phyloP scores from a whole-genome alignment of 2,113 vertebrate species.

The Edolisoma coerulescens region DNA sequence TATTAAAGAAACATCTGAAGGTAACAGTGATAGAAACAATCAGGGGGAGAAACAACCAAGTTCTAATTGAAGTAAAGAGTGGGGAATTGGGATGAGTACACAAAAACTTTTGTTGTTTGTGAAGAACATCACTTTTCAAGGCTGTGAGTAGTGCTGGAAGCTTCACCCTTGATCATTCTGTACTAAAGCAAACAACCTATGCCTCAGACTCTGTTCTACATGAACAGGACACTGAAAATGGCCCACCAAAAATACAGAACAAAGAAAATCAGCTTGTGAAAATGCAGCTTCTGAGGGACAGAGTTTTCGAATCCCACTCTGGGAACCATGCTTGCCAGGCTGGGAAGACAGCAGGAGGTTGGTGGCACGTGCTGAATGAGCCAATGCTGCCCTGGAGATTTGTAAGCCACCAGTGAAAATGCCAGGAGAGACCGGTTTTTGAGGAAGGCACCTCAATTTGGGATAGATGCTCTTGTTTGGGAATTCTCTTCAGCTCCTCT shows the following conservation, averaged over 20 bases:
- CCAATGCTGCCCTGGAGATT: not conserved
- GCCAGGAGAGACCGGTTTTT: not conserved
- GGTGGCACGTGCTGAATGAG: not conserved
- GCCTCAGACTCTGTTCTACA: not conserved
- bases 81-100: not conserved
- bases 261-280: rapidly evolving
- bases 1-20: not conserved
- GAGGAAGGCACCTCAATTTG: not conserved
- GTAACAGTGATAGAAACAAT: not conserved
- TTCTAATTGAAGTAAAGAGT: not conserved
- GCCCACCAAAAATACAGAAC: not conserved
- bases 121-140: not conserved
- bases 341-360: not conserved
- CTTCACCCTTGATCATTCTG: not conserved
- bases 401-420: not conserved
- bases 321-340: not conserved
- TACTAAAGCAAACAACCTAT: not conserved
- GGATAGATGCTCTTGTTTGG: not conserved
- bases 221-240: not conserved
- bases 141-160: not conserved
- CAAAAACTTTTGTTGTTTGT: not conserved
- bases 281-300: not conserved
- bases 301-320: not conserved
- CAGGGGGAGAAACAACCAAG: not conserved
- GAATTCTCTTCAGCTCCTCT: not conserved